Evolutionary conservation across 2,888 invertebrate species (phyloP).

Genomic region (Troides aeacus): DNA sequence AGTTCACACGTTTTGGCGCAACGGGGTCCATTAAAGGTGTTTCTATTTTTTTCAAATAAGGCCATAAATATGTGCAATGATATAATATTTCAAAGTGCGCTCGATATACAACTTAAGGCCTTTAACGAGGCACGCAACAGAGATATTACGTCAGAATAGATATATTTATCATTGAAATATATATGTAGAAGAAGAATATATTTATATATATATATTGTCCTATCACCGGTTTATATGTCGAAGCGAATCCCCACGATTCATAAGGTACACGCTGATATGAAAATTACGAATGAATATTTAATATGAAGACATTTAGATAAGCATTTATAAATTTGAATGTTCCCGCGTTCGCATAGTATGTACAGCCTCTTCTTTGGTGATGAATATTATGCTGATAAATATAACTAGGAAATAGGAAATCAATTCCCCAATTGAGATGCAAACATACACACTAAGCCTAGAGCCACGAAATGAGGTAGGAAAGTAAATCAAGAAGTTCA

Average conservation of each 20-base stretch:
- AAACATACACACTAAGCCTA: slow-evolving; percentile 54
- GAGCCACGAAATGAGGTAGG: slow-evolving; percentile 75
- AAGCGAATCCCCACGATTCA: slow-evolving; percentile 36
- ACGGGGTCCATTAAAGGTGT: slow-evolving; percentile 35
- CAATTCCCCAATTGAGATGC: slow-evolving; percentile 47
- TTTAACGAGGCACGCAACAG: slow-evolving; percentile 56
- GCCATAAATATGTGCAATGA: slow-evolving; percentile 61
- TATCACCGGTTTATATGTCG: slow-evolving; percentile 51
- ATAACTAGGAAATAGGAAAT: slow-evolving; percentile 43
- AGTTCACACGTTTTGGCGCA: neutral
- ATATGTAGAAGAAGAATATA: too few relatives aligned
- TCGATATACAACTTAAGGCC: slow-evolving; percentile 40
- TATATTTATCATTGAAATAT: too few relatives aligned
- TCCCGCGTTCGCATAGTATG: slow-evolving; percentile 44
- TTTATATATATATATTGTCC: slow-evolving; percentile 52
- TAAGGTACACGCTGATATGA: slow-evolving; percentile 67
- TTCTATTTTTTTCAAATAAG: slow-evolving; percentile 58
- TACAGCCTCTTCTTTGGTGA: slow-evolving; percentile 77
- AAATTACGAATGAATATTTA: slow-evolving; percentile 41
- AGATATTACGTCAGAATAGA: slow-evolving; percentile 47
- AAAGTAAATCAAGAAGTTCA: slow-evolving; percentile 58
- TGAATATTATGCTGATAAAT: slow-evolving; percentile 52
- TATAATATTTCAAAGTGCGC: slow-evolving; percentile 46
- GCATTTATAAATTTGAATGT: slow-evolving; percentile 36
- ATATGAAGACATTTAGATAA: slow-evolving; percentile 34